Evolutionary conservation across 2,888 invertebrate genomes (phyloP).

Genomic region (Emmelina monodactyla): DNA sequence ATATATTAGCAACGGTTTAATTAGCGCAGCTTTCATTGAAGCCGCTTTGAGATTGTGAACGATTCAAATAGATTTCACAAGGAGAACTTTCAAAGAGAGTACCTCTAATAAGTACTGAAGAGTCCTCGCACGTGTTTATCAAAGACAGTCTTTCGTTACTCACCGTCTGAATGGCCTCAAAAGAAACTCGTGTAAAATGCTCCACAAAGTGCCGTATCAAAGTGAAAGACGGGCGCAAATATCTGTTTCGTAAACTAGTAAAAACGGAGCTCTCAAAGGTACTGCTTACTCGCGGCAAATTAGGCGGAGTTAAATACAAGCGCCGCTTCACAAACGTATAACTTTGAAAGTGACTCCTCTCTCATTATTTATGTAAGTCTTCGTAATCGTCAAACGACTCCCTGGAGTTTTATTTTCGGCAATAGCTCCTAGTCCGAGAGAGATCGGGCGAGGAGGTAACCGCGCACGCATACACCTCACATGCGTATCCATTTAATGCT

Average conservation of each 20-base stretch:
- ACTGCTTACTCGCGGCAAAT: conserved; percentile 62
- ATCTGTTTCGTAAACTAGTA: conserved; percentile 67
- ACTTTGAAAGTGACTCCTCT: conserved; percentile 54
- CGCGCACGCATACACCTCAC: conserved; percentile 28
- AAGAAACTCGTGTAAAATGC: conserved; percentile 67
- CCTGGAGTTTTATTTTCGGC: conserved; percentile 37
- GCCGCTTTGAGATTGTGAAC: conserved; percentile 62
- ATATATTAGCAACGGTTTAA: conserved; percentile 65
- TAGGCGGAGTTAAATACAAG: conserved; percentile 65
- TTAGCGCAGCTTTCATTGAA: conserved; percentile 60
- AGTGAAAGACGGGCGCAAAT: conserved; percentile 65
- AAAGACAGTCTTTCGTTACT: conserved; percentile 68
- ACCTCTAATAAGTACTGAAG: conserved; percentile 67
- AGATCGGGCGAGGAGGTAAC: conserved; percentile 17
- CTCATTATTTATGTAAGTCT: conserved; percentile 61
- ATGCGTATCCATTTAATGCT: conserved; percentile 65
- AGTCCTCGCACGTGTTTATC: conserved; percentile 68
- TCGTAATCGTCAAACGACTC: conserved; percentile 50
- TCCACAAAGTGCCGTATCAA: conserved; percentile 66
- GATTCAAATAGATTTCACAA: conserved; percentile 65
- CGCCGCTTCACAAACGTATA: conserved; percentile 54
- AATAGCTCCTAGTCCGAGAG: conserved; percentile 27
- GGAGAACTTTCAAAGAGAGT: conserved; percentile 65
- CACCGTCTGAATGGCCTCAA: conserved; percentile 67
- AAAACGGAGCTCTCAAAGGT: conserved; percentile 65